These are phyloP conservation scores for Dinoponera quadriceps DNA, from an alignment of 1,140 invertebrate species.

Conservation along the genomic window DNA sequence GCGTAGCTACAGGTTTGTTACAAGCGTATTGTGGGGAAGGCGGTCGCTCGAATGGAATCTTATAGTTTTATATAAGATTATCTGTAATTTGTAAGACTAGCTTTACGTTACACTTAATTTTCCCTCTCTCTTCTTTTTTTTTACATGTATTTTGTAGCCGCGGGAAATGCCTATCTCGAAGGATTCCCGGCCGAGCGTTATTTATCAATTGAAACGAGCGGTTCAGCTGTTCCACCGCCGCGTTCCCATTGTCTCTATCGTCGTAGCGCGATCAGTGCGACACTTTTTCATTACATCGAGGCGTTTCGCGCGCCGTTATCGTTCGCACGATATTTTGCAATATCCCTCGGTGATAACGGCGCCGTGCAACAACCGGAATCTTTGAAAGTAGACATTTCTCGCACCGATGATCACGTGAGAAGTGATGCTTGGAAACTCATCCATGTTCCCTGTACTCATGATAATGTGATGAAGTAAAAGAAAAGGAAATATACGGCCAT, in stretches of 20 bases:
- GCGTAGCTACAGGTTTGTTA: slow-evolving; percentile 32
- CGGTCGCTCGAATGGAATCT: slow-evolving; percentile 36
- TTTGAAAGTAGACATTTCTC: slow-evolving; percentile 48
- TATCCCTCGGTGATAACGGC: neutral
- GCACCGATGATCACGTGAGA: slow-evolving; percentile 23
- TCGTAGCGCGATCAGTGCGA: too few species aligned
- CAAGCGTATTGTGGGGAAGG: neutral
- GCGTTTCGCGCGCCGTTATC: neutral
- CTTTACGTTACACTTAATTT: slow-evolving; percentile 41
- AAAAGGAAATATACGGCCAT: slow-evolving; percentile 31
- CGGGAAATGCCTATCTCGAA: slow-evolving; percentile 49
- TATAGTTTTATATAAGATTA: slow-evolving; percentile 43
- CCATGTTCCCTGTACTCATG: slow-evolving; percentile 31
- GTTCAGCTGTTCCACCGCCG: too few species aligned
- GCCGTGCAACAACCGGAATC: neutral
- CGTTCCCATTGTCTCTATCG: too few species aligned
- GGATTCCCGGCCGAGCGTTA: neutral
- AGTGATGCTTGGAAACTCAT: slow-evolving; percentile 39
- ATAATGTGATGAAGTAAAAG: slow-evolving; percentile 11
- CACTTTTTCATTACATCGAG: too few species aligned
- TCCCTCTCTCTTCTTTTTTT: neutral
- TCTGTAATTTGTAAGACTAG: slow-evolving; percentile 39
- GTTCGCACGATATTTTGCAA: neutral
- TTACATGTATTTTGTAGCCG: slow-evolving; percentile 26
- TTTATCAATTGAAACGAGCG: too few species aligned